Base-by-base conservation (phyloP, 2,888 invertebrate species). In the Phortica okadai region DNA sequence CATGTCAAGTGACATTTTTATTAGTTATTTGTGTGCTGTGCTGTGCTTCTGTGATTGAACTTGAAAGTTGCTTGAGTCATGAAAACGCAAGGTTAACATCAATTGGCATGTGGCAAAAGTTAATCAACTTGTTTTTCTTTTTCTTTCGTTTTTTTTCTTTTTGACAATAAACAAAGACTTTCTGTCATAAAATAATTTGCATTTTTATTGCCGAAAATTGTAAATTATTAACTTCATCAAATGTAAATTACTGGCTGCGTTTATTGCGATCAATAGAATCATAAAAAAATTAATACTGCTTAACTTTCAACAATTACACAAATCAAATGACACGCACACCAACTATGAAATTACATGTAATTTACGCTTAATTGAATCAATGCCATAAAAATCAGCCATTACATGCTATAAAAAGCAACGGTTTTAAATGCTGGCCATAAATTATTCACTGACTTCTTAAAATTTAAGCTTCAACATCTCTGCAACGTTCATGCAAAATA, bases 1-100 rank as follows among this genome's bases (percentile, higher is more conserved):
- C 64, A 66, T 66, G 64, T 58, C n/a, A n/a, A 41, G 88, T 86
- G 85, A 85, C 85, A 80, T 82, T 88, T 85, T 86, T 87, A 85
- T 85, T 84, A 85, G 86, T 87, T 82, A 76, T 83, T 79, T 79
- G 77, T 79, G 78, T 74, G 42, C 58, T 79, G 66, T 33, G 73
- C n/a, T 25, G 44, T 44, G 73, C 72, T 81, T 74, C 67, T 82
- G 82, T 78, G 82, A 85, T 88, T 85, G 85, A 85, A 85, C 85
- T 85, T 85, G 85, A 86, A 80, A 77, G 80, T 45, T 44, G 77
- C 78, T 77, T 73, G 80, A 82, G 81, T 85, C 86, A 85, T 87
- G 84, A 78, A 84, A 80, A 81, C 78, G 79, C 86, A 85, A 85
- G 85, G 85, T 83, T 86, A 59, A 2, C n/a, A 5, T 11, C 14